Percentiles rank a stretch among this genome's conserved stretches.
These are phyloP conservation scores for Lepus americanus DNA, from an alignment of 2,113 vertebrate species.

Conservation along the genomic window DNA sequence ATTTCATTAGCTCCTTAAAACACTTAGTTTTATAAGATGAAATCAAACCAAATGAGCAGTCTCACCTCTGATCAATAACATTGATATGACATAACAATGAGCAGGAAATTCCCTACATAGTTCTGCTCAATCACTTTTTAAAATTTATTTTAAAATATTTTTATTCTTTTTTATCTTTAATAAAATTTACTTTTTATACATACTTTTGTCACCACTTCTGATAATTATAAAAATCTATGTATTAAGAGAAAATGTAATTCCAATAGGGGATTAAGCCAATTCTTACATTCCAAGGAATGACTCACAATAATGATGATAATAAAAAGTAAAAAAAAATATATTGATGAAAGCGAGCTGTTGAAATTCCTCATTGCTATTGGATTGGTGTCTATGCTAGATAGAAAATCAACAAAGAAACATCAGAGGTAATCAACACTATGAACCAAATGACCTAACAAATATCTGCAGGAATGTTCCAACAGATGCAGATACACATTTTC, in stretches of 20 bases:
- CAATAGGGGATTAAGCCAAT: neutral
- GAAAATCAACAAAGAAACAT: no score
- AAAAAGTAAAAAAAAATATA: neutral
- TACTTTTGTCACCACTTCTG: neutral
- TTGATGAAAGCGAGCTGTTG: no score
- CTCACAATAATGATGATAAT: neutral
- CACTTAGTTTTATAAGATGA: constrained; percentile 49
- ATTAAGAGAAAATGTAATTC: neutral
- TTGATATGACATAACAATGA: neutral
- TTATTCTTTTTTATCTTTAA: neutral
- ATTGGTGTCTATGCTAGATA: no score
- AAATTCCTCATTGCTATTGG: no score
- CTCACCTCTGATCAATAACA: neutral
- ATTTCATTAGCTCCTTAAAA: constrained; percentile 51
- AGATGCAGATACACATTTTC: no score
- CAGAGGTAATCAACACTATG: no score
- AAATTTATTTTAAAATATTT: no score
- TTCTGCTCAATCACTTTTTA: neutral
- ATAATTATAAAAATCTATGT: neutral
- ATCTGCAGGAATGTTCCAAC: no score
- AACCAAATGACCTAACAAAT: no score
- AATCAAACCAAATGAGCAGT: constrained; percentile 42
- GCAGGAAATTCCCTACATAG: neutral
- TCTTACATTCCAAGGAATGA: neutral
- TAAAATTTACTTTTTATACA: neutral